Evolutionary conservation across 2,113 vertebrate genomes (phyloP).

Genomic region (Lepidothrix coronata): DNA sequence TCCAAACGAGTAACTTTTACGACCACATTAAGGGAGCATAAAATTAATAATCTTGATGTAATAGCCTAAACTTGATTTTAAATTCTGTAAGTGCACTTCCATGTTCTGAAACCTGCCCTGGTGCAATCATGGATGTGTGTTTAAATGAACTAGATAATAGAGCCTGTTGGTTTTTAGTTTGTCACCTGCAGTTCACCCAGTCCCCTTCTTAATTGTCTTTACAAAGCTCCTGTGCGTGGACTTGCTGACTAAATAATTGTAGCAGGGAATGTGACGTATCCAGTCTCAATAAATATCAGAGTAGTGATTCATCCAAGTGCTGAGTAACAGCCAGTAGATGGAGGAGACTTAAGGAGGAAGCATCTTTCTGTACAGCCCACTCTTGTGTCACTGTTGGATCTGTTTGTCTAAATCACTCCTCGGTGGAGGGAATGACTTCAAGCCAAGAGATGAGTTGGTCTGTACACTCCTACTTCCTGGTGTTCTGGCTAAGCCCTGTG

Average conservation of each 20-base stretch:
- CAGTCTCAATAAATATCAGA: background rate
- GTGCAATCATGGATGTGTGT: background rate
- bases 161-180: background rate
- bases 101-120: background rate
- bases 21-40: background rate
- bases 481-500: background rate
- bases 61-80: background rate
- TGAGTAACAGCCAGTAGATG: background rate
- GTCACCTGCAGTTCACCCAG: background rate
- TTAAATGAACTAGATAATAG: background rate
- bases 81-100: background rate
- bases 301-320: constrained; percentile 19
- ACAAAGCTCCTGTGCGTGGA: background rate
- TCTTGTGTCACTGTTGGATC: background rate
- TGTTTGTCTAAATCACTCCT: background rate
- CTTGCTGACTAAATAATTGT: background rate
- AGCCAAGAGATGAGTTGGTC: background rate
- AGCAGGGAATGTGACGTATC: background rate
- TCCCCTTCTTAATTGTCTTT: background rate
- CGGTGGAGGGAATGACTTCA: background rate
- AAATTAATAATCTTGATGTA: background rate
- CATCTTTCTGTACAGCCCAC: background rate
- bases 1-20: background rate
- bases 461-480: background rate
- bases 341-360: background rate